Percentiles rank a stretch among this genome's conserved stretches.
Conservation (phyloP, 2,113 vertebrate species). For the Cottus gobio region DNA sequence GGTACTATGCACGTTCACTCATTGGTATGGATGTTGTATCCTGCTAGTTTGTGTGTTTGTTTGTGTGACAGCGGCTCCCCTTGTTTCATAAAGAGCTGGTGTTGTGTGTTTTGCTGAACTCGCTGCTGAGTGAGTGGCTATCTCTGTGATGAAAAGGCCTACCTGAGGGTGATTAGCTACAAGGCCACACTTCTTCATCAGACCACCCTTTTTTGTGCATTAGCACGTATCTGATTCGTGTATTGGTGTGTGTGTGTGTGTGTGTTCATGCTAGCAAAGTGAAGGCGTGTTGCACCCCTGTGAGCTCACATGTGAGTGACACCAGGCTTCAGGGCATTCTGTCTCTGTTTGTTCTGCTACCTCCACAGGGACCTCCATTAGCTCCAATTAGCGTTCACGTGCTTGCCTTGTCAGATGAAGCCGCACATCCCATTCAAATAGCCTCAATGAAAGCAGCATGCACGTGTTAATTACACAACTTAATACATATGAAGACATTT, state of each 20-base stretch:
- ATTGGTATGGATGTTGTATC: slow-evolving; percentile 6
- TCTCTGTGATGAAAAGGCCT: slow-evolving; percentile 60
- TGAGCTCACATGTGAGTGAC: slow-evolving; percentile 78
- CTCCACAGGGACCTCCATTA: slow-evolving; percentile 79
- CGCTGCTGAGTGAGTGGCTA: slow-evolving; percentile 45
- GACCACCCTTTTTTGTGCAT: slow-evolving; percentile 58
- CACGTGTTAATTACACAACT: background rate
- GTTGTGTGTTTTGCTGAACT: slow-evolving; percentile 55
- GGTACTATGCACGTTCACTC: background rate
- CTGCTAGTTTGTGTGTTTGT: background rate
- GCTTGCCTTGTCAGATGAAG: slow-evolving; percentile 68
- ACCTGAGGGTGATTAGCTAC: slow-evolving; percentile 70
- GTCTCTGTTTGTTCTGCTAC: slow-evolving; percentile 78
- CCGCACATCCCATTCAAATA: slow-evolving; percentile 59
- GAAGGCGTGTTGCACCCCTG: slow-evolving; percentile 47
- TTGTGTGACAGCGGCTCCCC: slow-evolving; percentile 11
- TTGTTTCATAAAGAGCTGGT: slow-evolving; percentile 52
- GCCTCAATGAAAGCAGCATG: slow-evolving; percentile 19
- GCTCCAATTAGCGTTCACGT: slow-evolving; percentile 78
- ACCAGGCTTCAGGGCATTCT: slow-evolving; percentile 75
- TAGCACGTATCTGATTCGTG: slow-evolving; percentile 35
- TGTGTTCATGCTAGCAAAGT: slow-evolving; percentile 33
- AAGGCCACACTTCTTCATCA: slow-evolving; percentile 62
- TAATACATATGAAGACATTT: background rate
- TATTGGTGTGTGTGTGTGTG: slow-evolving; percentile 22